These are phyloP conservation scores for Nycteola revayana DNA, from an alignment of 2,888 invertebrate genomes.

Conservation along the genomic window DNA sequence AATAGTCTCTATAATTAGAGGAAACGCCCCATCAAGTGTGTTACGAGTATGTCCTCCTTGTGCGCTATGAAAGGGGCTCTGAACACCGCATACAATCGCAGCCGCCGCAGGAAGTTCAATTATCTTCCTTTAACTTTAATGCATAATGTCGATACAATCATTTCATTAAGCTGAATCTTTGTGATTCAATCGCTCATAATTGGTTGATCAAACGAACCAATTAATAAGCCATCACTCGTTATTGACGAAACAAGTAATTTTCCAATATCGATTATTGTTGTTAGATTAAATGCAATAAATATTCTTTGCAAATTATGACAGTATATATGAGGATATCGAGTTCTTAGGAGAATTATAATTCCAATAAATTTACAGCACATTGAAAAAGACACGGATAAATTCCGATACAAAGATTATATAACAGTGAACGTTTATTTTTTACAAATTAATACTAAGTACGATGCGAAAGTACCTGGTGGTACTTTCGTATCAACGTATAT, in stretches of 20 bases:
- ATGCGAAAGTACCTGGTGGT: no score
- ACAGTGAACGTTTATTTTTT: no score
- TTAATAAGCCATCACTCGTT: constrained; percentile 35
- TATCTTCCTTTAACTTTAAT: constrained; percentile 77
- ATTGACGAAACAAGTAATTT: constrained; percentile 27
- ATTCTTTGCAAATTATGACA: no score
- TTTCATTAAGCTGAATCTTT: constrained; percentile 76
- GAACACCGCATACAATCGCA: constrained; percentile 60
- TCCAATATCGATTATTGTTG: no score
- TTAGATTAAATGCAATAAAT: no score
- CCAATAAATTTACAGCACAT: no score
- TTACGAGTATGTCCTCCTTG: constrained; percentile 48
- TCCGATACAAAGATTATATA: no score
- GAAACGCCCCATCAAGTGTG: constrained; percentile 72
- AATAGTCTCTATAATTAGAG: constrained; percentile 79
- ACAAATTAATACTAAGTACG: no score
- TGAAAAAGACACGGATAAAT: no score
- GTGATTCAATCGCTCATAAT: constrained; percentile 68
- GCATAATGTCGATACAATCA: constrained; percentile 77
- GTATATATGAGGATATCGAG: no score
- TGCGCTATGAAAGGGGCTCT: constrained; percentile 65
- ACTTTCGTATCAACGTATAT: no score
- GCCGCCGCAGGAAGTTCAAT: constrained; percentile 77
- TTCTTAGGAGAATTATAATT: no score
- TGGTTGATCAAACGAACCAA: constrained; percentile 65